Conservation (phyloP, 1,140 invertebrate species). For the Drosophila paulistorum region DNA sequence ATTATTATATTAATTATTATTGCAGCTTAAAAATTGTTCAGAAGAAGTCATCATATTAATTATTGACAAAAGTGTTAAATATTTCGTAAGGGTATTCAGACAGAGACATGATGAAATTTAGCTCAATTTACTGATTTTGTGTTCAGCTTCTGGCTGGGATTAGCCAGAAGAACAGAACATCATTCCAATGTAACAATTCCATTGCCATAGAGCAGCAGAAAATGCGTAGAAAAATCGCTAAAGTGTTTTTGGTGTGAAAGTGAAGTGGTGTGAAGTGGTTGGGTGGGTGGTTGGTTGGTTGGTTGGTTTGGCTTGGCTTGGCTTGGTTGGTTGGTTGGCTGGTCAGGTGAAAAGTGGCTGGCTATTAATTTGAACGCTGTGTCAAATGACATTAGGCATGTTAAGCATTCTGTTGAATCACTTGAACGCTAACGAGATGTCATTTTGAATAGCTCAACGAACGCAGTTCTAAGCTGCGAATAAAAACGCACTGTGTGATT, state of each 20-base stretch:
- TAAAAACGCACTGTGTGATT: constrained; percentile 4
- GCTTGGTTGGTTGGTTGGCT: constrained; percentile 11
- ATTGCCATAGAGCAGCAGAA: constrained; percentile 37
- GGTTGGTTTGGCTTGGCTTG: background rate
- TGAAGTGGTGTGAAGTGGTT: constrained; percentile 17
- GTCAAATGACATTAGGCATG: constrained; percentile 79
- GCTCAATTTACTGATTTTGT: background rate
- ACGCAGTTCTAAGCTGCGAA: constrained; percentile 33
- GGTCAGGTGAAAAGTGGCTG: constrained; percentile 78
- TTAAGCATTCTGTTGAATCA: constrained; percentile 79
- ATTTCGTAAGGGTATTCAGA: background rate
- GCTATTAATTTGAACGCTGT: constrained; percentile 76
- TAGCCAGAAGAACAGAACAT: constrained; percentile 53
- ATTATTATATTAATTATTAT: too few relatives aligned
- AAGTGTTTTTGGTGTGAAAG: constrained; percentile 31
- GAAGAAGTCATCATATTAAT: too few relatives aligned
- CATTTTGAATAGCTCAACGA: constrained; percentile 68
- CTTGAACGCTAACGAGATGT: constrained; percentile 75
- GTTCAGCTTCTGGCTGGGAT: constrained; percentile 50
- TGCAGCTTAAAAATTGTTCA: too few relatives aligned
- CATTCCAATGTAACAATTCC: constrained; percentile 63
- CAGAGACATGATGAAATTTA: too few relatives aligned
- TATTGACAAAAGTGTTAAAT: too few relatives aligned
- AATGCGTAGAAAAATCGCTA: constrained; percentile 60
- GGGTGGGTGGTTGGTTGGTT: constrained; percentile 3